Percentiles rank a stretch among this genome's conserved stretches.
These are phyloP conservation scores for Proterorhinus semilunaris DNA, from an alignment of 2,113 vertebrate species.

Conservation along the genomic window DNA sequence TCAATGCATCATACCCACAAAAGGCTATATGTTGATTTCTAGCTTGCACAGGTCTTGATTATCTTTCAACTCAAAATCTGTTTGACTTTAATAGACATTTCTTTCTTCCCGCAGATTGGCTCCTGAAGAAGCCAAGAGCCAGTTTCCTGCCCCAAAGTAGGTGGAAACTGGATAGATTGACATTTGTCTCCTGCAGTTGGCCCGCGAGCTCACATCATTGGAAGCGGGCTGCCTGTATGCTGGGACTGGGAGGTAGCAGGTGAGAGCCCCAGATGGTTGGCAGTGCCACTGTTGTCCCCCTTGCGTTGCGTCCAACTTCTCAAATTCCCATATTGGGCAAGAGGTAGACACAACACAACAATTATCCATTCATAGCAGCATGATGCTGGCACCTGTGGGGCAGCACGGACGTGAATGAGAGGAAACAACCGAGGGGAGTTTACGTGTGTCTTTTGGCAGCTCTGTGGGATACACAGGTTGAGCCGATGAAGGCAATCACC, in stretches of 20 bases:
- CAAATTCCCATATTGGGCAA: conserved; percentile 38
- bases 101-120: background rate
- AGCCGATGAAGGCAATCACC: conserved; percentile 21
- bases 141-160: conserved; percentile 1
- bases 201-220: conserved; percentile 3
- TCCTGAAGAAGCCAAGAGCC: background rate
- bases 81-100: background rate
- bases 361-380: conserved; percentile 44
- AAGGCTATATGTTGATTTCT: too few relatives aligned
- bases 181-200: conserved; percentile 24
- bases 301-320: conserved; percentile 34
- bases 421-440: conserved; percentile 29
- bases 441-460: conserved; percentile 17
- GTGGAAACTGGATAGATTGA: conserved; percentile 14
- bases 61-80: background rate
- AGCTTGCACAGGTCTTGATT: too few relatives aligned
- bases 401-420: conserved; percentile 27
- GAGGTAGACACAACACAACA: conserved; percentile 42
- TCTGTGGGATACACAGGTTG: conserved; percentile 5
- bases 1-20: too few relatives aligned
- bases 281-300: conserved; percentile 22
- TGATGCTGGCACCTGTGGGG: conserved; percentile 32
- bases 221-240: conserved; percentile 17
- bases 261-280: conserved; percentile 36
- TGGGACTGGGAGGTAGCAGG: conserved; percentile 21